These are phyloP conservation scores for Anabacerthia variegaticeps DNA, from an alignment of 2,797 vertebrate genomes.

Conservation along the genomic window DNA sequence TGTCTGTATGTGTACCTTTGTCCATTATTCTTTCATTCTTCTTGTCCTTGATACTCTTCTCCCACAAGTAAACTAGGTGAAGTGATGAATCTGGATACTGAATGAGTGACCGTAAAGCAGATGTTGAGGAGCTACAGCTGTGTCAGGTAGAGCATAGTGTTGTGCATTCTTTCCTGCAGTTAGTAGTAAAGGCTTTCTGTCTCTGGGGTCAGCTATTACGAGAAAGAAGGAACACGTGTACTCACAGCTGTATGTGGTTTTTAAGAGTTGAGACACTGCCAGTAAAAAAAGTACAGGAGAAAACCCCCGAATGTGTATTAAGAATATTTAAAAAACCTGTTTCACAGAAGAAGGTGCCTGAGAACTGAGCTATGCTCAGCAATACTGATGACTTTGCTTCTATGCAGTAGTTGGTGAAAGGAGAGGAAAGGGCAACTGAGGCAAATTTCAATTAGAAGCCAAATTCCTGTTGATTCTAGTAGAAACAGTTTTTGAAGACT, in stretches of 20 bases:
- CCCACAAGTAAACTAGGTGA: background rate
- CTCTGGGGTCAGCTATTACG: constrained; percentile 3
- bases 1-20: background rate
- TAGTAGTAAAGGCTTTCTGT: constrained; percentile 5
- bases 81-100: background rate
- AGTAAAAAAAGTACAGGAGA: background rate
- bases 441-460: background rate
- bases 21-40: background rate
- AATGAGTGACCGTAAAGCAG: background rate
- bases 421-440: background rate
- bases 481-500: background rate
- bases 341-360: constrained; percentile 3
- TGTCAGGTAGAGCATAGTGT: background rate
- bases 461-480: background rate
- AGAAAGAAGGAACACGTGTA: background rate
- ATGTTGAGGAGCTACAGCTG: background rate
- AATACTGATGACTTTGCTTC: background rate
- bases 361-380: background rate
- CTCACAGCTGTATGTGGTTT: constrained; percentile 14
- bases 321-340: constrained; percentile 22
- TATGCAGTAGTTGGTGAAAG: background rate
- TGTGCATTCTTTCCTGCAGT: background rate
- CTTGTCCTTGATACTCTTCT: background rate
- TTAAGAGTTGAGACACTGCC: background rate
- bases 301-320: constrained; percentile 30